Conservation (phyloP, 2,888 invertebrate genomes). For the Dynastes hyllus region DNA sequence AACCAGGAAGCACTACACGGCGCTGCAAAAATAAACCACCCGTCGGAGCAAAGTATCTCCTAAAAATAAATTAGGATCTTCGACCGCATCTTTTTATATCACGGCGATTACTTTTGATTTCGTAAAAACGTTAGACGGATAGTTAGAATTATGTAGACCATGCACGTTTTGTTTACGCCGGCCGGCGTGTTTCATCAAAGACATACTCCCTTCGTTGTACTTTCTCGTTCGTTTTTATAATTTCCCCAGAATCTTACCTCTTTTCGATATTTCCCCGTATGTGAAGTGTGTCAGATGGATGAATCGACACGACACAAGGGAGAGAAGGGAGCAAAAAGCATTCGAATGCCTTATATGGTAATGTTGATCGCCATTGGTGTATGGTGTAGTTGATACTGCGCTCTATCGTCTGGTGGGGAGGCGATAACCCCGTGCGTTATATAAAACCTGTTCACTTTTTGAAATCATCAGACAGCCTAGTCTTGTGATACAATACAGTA, state of each 20-base stretch:
- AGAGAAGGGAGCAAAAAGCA: conserved; percentile 43
- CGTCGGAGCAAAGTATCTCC: conserved; percentile 1
- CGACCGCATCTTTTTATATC: conserved; percentile 47
- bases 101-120: conserved; percentile 26
- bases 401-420: conserved; percentile 71
- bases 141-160: conserved; percentile 12
- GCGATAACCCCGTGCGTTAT: conserved; percentile 76
- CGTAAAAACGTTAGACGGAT: conserved; percentile 4
- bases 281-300: conserved; percentile 55
- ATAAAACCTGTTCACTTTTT: conserved; percentile 69
- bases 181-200: conserved; percentile 54
- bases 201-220: conserved; percentile 48
- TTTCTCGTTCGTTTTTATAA: conserved; percentile 44
- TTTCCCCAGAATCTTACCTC: conserved; percentile 43
- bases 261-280: conserved; percentile 42
- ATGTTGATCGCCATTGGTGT: conserved; percentile 81
- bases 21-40: conserved; percentile 43
- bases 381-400: conserved; percentile 67
- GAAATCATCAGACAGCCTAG: conserved; percentile 65
- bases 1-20: conserved; percentile 25
- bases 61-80: conserved; percentile 44
- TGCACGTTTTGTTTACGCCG: conserved; percentile 53
- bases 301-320: conserved; percentile 46
- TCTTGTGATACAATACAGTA: conserved; percentile 64
- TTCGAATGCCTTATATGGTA: conserved; percentile 87